Base-by-base conservation (phyloP, 2,888 invertebrate species). In the Malthinus seriepunctatus region DNA sequence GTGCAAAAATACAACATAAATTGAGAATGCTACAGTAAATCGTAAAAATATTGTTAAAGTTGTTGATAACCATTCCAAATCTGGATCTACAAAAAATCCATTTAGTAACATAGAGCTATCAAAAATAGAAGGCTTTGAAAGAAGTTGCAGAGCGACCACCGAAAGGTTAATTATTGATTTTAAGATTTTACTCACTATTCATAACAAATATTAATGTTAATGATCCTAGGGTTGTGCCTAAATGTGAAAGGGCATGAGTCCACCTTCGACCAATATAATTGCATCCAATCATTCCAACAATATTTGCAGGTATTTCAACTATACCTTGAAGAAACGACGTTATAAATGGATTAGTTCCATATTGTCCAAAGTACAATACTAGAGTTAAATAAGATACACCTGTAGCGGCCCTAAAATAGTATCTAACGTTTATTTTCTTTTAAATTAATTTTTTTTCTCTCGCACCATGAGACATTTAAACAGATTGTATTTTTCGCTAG, bases 301-400 rank as follows among this genome's bases (percentile, higher is more conserved):
- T 74, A 71, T 83, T 84, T 4, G 85, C 85, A 0, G 88, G 88
- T 35, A 88, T 76, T 74, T 88, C 88, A 14, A 84, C 84, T 33
- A 85, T 66, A 53, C 84, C 81, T 75, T 88, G 85, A 71, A 83
- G 81, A 52, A 86, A 82, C 73, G 85, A 87, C 73, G 86, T 87
- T 60, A 87, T 68, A 71, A 86, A 87, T 8, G 87, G 87, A 76
- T 87, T 87, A 33, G 85, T 86, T 53, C 81, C 81, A 70, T 85
- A 77, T 37, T 77, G 79, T 57, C 81, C 82, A 66, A 84, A 82
- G 68, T 81, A 83, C 63, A 86, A 74, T 15, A 84, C 70, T 54
- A 84, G 71, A 8, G 82, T 79, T 56, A 81, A 79, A 69, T 84
- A 85, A 52, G 80, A 80, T 56, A 82, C 70, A 6, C 80, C 78